Evolutionary conservation across 2,797 vertebrate genomes (phyloP).

Genomic region (Anas acuta): DNA sequence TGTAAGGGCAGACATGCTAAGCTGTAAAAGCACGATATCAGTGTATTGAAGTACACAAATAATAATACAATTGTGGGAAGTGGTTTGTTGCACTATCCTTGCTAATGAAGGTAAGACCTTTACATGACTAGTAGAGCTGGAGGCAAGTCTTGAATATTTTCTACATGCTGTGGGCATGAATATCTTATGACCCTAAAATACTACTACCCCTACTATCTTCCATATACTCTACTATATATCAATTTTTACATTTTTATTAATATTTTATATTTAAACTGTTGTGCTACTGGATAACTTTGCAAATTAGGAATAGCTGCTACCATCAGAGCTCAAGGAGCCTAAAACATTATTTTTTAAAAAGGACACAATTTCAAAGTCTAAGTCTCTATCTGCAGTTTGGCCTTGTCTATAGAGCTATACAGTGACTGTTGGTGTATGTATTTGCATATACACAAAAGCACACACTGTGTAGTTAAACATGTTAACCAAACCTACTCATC

Average conservation of each 20-base stretch:
- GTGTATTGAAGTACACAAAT: not conserved
- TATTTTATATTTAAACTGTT: constrained; percentile 70
- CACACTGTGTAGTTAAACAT: not conserved
- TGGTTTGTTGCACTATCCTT: constrained; percentile 31
- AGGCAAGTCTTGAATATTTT: constrained; percentile 10
- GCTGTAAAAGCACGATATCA: constrained; percentile 47
- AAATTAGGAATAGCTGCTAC: constrained; percentile 52
- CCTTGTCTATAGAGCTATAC: constrained; percentile 29
- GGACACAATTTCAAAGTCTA: not conserved
- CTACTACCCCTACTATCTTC: not conserved
- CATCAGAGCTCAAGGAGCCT: constrained; percentile 44
- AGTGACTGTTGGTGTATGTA: constrained; percentile 21
- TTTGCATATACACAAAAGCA: constrained; percentile 25
- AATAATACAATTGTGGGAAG: constrained; percentile 5
- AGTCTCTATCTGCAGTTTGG: constrained; percentile 6
- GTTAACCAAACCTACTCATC: not conserved
- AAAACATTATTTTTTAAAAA: constrained; percentile 47
- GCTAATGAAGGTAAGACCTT: constrained; percentile 10
- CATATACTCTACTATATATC: not conserved
- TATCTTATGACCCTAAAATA: not conserved
- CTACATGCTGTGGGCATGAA: not conserved
- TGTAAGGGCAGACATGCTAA: constrained; percentile 56
- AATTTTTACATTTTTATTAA: constrained; percentile 68
- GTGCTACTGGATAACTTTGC: constrained; percentile 53
- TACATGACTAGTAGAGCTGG: not conserved